These are phyloP conservation scores for Corythornis vintsioides DNA, from an alignment of 2,113 vertebrate genomes.

Conservation along the genomic window DNA sequence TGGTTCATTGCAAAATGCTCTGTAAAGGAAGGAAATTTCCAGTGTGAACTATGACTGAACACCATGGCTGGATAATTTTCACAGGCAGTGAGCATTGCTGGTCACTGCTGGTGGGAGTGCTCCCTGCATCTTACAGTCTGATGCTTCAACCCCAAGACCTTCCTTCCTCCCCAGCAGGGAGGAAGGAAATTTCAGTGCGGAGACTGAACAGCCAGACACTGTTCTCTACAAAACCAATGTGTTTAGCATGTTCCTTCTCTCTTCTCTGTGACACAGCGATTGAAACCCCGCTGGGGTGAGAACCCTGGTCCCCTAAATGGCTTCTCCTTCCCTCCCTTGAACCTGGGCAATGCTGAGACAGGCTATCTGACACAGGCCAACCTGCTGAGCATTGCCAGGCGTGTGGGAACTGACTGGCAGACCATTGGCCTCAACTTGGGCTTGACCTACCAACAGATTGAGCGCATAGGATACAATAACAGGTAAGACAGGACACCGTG, in stretches of 20 bases:
- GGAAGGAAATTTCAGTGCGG: not conserved
- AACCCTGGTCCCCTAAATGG: not conserved
- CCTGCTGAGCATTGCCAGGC: conserved; percentile 87
- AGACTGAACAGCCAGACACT: not conserved
- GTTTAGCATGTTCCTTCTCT: not conserved
- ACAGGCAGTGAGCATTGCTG: not conserved
- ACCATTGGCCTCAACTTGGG: conserved; percentile 88
- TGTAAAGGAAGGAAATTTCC: not conserved
- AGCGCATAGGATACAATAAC: conserved; percentile 84
- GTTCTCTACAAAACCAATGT: not conserved
- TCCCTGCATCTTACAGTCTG: not conserved
- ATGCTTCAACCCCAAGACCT: not conserved
- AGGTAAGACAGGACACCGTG: conserved; percentile 69
- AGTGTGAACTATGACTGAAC: not conserved
- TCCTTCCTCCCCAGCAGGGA: not conserved
- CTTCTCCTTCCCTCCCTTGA: conserved; percentile 80
- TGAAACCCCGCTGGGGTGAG: conserved; percentile 31
- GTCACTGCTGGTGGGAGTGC: not conserved
- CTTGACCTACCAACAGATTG: conserved; percentile 83
- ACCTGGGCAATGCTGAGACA: conserved; percentile 90
- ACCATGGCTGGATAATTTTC: not conserved
- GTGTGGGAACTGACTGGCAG: conserved; percentile 88
- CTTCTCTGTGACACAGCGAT: conserved; percentile 53
- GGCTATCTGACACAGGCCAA: conserved; percentile 94
- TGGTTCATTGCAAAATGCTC: not conserved